Conservation (phyloP, 2,888 invertebrate genomes). For the Athalia rosae region DNA sequence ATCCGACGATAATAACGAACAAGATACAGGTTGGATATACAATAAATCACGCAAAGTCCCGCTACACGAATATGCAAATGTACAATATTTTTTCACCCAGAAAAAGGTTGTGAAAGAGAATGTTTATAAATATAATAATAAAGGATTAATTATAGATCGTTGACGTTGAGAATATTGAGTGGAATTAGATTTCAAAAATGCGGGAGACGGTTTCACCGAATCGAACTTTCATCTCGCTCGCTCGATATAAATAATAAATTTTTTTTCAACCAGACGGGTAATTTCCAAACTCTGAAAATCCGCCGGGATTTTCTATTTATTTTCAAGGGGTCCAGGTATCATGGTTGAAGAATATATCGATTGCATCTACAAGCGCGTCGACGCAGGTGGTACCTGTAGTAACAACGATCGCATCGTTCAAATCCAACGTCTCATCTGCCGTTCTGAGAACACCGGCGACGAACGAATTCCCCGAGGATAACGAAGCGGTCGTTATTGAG, state of each 20-base stretch:
- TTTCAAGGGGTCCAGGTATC: slow-evolving; percentile 65
- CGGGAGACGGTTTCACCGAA: too few species aligned
- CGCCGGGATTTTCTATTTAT: background rate
- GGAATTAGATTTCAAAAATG: too few species aligned
- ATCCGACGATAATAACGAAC: slow-evolving; percentile 28
- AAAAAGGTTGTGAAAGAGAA: too few species aligned
- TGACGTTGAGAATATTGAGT: too few species aligned
- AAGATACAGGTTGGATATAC: slow-evolving; percentile 15
- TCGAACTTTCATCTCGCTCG: too few species aligned
- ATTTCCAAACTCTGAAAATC: too few species aligned
- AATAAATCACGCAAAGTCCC: background rate
- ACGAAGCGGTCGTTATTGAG: slow-evolving; percentile 36
- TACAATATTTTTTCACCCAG: too few species aligned
- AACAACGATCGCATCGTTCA: slow-evolving; percentile 50
- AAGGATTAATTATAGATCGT: too few species aligned
- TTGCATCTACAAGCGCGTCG: slow-evolving; percentile 60
- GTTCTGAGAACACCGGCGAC: slow-evolving; percentile 55
- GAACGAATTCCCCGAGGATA: slow-evolving; percentile 62
- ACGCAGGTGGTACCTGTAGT: slow-evolving; percentile 62
- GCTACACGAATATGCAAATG: too few species aligned
- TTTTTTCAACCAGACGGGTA: too few species aligned
- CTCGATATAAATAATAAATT: too few species aligned
- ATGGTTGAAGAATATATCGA: slow-evolving; percentile 69
- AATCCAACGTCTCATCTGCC: slow-evolving; percentile 56
- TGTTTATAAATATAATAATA: too few species aligned